Base-by-base conservation (phyloP, 2,113 vertebrate species). In the Peromyscus polionotus region DNA sequence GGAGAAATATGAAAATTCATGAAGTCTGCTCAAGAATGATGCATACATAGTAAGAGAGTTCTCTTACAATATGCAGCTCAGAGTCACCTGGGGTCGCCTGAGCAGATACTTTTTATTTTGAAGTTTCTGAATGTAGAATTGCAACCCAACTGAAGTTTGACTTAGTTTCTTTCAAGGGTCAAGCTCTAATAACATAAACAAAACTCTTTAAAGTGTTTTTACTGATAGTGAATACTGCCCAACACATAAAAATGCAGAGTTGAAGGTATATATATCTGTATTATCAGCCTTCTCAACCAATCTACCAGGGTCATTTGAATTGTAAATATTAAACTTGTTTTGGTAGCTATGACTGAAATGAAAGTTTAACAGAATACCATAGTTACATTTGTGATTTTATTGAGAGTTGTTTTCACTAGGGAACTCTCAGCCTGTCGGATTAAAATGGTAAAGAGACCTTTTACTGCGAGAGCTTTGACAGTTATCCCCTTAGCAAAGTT, bases 401-500 rank as follows among this genome's bases (percentile, higher is more conserved):
- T 98, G 98, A 98, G 90, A 97, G 95, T 72, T 72, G 16, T 98
- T 98, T 98, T 96, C 98, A 98, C 97, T 65, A 51, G 95, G 97
- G 98, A 98, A 94, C 80, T 96, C 96, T 97, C 95, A 97, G 93
- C n/a, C 94, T 98, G 97, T 97, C 33, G 0, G 97, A 98, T 98
- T 98, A 98, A 98, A 98, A 98, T 98, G 95, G 96, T 97, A 98
- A 98, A 98, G 98, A 98, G 95, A 98, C 97, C 95, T 98, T 98
- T 98, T 98, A 98, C 93, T 95, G 81, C 94, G 96, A 98, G 96
- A 98, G 88, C 95, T 94, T 70, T 98, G 98, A 98, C 96, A 96
- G 95, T 98, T 98, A 98, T 98, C 98, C 97, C 95, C 95, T 98
- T 96, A 97, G 97, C 93, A 98, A 98, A 98, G 97, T 98, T 98